A percentile compares a stretch with the other conserved stretches of the same genome.
phyloP scores from a whole-genome alignment of 2,113 vertebrate genomes.

The Zosterops borbonicus region DNA sequence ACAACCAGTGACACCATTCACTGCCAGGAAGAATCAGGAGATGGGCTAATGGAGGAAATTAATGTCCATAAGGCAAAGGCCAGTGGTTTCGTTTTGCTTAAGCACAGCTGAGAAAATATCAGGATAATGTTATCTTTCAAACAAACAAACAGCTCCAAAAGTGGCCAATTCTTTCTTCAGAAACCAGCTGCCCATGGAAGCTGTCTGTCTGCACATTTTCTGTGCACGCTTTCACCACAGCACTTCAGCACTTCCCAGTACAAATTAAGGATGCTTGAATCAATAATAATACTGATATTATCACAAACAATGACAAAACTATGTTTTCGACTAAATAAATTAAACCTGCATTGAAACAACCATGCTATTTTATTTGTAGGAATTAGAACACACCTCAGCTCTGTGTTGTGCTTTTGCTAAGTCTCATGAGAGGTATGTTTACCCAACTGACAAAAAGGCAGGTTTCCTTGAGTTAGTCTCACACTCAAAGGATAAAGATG shows the following conservation, averaged over 20 bases:
- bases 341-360: neutral
- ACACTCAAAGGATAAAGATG: neutral
- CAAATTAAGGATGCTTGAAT: neutral
- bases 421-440: neutral
- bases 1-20: neutral
- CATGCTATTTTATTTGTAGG: neutral
- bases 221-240: neutral
- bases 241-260: neutral
- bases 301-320: neutral
- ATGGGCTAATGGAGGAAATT: neutral
- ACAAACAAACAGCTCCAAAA: neutral
- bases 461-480: neutral
- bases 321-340: neutral
- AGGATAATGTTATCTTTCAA: neutral
- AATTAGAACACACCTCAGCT: neutral
- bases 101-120: slow-evolving; percentile 46
- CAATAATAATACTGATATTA: neutral
- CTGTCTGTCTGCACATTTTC: neutral
- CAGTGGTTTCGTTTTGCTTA: slow-evolving; percentile 15
- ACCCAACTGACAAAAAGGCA: neutral
- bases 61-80: neutral
- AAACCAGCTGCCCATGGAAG: neutral
- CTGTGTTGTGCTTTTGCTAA: neutral
- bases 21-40: neutral
- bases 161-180: neutral